Percentiles rank a stretch among this genome's conserved stretches.
phyloP scores from a whole-genome alignment of 1,140 invertebrate genomes.

The Drosophila takahashii region DNA sequence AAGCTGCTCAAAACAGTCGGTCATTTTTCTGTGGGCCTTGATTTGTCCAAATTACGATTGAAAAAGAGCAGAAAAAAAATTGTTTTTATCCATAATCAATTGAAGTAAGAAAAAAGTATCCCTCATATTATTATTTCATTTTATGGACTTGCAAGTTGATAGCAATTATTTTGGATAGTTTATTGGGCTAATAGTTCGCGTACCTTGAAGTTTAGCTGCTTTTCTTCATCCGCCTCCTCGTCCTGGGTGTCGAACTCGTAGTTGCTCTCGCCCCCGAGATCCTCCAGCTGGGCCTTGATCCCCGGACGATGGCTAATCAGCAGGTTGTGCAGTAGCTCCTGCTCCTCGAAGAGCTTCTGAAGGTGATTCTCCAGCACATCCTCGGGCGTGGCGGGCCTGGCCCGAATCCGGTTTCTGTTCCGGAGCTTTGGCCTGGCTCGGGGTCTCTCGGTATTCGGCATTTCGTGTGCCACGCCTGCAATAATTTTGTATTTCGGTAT shows the following conservation, averaged over 20 bases:
- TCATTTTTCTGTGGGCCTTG: too few species aligned
- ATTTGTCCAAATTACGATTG: too few species aligned
- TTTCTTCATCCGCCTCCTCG: background rate
- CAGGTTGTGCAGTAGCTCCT: conserved; percentile 7
- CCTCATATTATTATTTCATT: too few species aligned
- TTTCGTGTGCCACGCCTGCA: conserved; percentile 51
- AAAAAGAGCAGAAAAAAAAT: too few species aligned
- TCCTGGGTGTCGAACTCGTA: conserved; percentile 13
- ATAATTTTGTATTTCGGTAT: too few species aligned
- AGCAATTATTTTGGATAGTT: too few species aligned
- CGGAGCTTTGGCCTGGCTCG: background rate
- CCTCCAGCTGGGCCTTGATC: background rate
- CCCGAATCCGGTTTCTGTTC: background rate
- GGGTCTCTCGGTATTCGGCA: conserved; percentile 11
- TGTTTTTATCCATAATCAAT: too few species aligned
- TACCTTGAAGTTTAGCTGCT: too few species aligned
- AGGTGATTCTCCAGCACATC: conserved; percentile 24
- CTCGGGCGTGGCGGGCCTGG: conserved; percentile 19
- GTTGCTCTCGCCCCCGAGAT: conserved; percentile 7
- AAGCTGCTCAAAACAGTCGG: too few species aligned
- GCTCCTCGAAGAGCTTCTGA: conserved; percentile 46
- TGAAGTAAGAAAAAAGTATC: too few species aligned
- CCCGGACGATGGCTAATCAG: background rate
- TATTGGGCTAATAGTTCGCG: too few species aligned
- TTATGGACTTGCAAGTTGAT: too few species aligned